Evolutionary conservation across 1,140 invertebrate genomes (phyloP).

Genomic region (Drosophila parabipectinata): DNA sequence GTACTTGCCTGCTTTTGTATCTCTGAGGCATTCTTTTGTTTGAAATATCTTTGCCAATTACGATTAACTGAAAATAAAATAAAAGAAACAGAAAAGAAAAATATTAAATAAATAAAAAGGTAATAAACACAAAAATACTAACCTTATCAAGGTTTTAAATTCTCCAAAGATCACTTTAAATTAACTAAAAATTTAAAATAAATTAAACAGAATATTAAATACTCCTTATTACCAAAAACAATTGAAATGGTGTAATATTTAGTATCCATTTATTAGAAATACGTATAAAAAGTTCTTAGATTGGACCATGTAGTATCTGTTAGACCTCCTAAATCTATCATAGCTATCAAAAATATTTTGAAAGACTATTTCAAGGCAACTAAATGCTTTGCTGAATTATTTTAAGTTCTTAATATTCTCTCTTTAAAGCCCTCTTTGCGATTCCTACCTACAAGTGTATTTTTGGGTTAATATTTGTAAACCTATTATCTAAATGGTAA

Average conservation of each 20-base stretch:
- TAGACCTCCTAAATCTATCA: neutral
- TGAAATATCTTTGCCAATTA: constrained; percentile 25
- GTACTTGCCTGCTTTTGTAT: constrained; percentile 21
- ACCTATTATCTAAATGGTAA: constrained; percentile 17
- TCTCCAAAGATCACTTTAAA: neutral
- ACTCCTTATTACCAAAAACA: neutral
- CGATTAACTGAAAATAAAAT: constrained; percentile 21
- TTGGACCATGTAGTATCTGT: constrained; percentile 41
- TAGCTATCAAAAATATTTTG: constrained; percentile 4
- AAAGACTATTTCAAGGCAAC: constrained; percentile 21
- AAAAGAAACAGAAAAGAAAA: constrained; percentile 4
- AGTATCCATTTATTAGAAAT: constrained; percentile 57
- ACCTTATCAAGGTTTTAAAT: constrained; percentile 6
- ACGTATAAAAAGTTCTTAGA: constrained; percentile 68
- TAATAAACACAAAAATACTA: constrained; percentile 6
- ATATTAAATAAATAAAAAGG: constrained; percentile 14
- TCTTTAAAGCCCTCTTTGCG: neutral
- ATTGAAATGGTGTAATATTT: constrained; percentile 7
- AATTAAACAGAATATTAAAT: neutral
- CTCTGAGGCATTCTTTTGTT: constrained; percentile 7
- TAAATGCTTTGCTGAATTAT: constrained; percentile 27
- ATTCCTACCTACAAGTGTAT: neutral
- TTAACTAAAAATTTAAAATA: constrained; percentile 4
- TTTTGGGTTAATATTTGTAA: constrained; percentile 1
- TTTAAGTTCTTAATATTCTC: constrained; percentile 7